Evolutionary conservation across 1,140 invertebrate genomes (phyloP), one percentile per base, ranked within the genome.

Genomic region (Papilio machaon): DNA sequence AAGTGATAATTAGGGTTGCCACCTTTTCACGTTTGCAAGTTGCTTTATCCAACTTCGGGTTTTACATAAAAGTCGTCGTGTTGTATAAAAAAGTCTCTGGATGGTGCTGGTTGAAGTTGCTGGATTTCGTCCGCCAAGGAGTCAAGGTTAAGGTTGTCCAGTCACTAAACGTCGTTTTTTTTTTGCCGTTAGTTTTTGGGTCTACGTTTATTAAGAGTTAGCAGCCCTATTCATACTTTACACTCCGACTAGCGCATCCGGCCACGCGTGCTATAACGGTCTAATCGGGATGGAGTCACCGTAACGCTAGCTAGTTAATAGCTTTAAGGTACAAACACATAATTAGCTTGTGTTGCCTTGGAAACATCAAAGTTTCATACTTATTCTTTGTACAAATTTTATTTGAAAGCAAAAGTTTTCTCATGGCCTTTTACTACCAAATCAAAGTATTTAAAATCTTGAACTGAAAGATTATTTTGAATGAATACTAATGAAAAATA

Each of bases 261-360:
- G 60, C 60, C 9, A 64, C 19, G 60, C 60, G 19, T 23, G 19
- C 19, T 64, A 64, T 64, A 64, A 64, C 60, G 60, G 60, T 64
- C 10, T 64, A 64, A 64, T 30, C 23, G 60, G 60, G 60, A 64
- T 19, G 17, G 19, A 64, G 60, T 64, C 60, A 23, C 30, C 11
- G 60, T 2, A 13, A 30, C 23, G 60, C 10, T 64, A 30, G 60
- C 23, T 64, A 15, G 60, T 35, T 64, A 30, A 3, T 30, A 64
- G 60, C 60, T 23, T 19, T 64, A 64, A 58, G 54, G 23, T 64
- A 64, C 23, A 23, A 64, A 60, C n/a, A 64, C 23, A 64, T 64
- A 64, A 64, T 64, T 23, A 19, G 1, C n/a, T 64, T 30, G 17
- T 64, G 23, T 30, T 64, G 23, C 9, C 23, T 64, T 2, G 0